Conservation (phyloP, 2,113 vertebrate species). For the Lontra canadensis region DNA sequence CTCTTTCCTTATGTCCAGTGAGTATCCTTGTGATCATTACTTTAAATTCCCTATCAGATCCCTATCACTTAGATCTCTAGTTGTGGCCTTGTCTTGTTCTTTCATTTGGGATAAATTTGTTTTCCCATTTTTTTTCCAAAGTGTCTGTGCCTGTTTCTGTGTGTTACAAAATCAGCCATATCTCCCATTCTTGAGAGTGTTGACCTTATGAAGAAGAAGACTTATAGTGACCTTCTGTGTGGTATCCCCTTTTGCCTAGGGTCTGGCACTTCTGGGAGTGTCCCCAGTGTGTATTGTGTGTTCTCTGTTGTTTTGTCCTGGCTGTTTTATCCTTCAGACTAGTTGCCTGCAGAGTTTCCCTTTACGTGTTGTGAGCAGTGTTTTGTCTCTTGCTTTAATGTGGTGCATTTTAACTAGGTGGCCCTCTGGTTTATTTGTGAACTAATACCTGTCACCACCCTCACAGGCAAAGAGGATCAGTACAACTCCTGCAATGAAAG, state of each 20-base stretch:
- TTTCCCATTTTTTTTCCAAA: not conserved
- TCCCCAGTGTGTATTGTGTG: not conserved
- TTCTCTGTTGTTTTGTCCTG: not conserved
- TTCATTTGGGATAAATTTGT: not conserved
- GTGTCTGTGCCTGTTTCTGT: not conserved
- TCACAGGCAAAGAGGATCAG: not conserved
- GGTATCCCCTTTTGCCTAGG: not conserved
- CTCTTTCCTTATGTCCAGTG: not conserved
- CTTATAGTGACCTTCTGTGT: not conserved
- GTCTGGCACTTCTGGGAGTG: not conserved
- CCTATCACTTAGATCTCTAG: not conserved
- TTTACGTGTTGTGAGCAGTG: not conserved
- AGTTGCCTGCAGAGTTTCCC: not conserved
- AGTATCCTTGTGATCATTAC: not conserved
- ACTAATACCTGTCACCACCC: not conserved
- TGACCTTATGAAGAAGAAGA: not conserved
- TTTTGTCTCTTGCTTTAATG: not conserved
- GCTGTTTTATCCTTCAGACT: not conserved
- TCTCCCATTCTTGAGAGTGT: not conserved
- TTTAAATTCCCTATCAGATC: not conserved
- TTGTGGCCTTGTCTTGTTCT: not conserved
- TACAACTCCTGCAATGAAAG: not conserved
- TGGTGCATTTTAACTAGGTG: not conserved
- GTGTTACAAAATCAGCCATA: not conserved
- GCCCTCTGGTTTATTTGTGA: not conserved